These are phyloP conservation scores for Phoebastria nigripes DNA, from an alignment of 2,797 vertebrate genomes.

Conservation along the genomic window DNA sequence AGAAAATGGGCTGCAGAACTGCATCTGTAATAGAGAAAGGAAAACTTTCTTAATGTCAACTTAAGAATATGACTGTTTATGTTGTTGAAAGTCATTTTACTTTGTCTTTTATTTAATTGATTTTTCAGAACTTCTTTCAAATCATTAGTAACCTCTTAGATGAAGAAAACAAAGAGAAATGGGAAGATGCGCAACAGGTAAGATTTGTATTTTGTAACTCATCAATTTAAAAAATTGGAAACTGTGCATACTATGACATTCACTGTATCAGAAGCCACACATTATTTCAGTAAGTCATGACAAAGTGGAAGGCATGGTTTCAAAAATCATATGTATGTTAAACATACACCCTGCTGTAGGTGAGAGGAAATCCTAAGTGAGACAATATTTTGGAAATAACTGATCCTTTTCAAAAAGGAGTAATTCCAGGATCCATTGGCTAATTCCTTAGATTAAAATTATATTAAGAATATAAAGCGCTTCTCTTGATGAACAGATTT, in stretches of 20 bases:
- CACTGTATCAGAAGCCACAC: not conserved
- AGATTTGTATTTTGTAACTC: conserved; percentile 15
- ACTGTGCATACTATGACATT: not conserved
- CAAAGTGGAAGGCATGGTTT: not conserved
- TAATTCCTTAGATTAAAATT: not conserved
- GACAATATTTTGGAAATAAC: not conserved
- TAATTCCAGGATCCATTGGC: not conserved
- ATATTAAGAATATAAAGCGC: not conserved
- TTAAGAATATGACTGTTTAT: not conserved
- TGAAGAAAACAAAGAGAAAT: conserved; percentile 98
- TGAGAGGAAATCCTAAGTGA: not conserved
- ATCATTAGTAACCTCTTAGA: conserved; percentile 98
- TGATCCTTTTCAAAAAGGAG: not conserved
- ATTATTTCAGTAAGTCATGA: not conserved
- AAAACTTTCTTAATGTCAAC: not conserved
- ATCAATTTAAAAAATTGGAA: not conserved
- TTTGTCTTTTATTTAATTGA: conserved; percentile 50
- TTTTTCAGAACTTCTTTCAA: conserved; percentile 98
- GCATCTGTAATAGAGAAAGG: not conserved
- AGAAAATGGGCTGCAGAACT: not conserved
- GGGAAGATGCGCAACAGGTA: conserved; percentile 99
- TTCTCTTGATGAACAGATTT: not conserved
- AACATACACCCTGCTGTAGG: not conserved
- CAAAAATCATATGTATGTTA: not conserved
- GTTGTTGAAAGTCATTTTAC: not conserved